These are phyloP conservation scores for Galerucella nymphaeae DNA, from an alignment of 2,888 invertebrate species.

Conservation along the genomic window DNA sequence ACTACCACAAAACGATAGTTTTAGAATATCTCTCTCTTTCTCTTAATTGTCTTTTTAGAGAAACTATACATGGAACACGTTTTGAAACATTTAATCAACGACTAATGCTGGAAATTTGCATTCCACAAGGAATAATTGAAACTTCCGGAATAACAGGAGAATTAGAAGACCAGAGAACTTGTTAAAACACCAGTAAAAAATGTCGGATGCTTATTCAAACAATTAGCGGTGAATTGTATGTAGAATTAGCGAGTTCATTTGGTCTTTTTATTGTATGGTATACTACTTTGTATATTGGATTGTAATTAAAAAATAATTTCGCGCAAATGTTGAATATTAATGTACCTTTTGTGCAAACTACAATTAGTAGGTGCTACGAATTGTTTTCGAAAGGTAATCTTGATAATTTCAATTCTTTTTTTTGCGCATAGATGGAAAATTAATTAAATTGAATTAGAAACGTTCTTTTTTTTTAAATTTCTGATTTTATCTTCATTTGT, in stretches of 20 bases:
- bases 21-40: slow-evolving; percentile 24
- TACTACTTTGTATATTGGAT: background rate
- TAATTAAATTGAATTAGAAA: too few species aligned
- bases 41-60: slow-evolving; percentile 31
- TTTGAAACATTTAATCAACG: slow-evolving; percentile 33
- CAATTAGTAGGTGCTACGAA: too few species aligned
- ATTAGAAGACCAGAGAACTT: slow-evolving; percentile 11
- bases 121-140: slow-evolving; percentile 24
- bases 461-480: too few species aligned
- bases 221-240: slow-evolving; percentile 1
- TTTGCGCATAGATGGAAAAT: too few species aligned
- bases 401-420: too few species aligned
- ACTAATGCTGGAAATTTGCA: slow-evolving; percentile 28
- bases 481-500: too few species aligned
- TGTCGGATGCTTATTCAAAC: slow-evolving; percentile 9
- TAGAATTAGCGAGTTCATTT: background rate
- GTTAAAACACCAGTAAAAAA: background rate
- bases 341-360: background rate
- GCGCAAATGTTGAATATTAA: background rate
- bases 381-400: too few species aligned
- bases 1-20: slow-evolving; percentile 30
- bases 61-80: slow-evolving; percentile 33
- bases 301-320: background rate
- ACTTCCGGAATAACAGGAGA: slow-evolving; percentile 24
- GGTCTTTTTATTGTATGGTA: background rate